These are phyloP conservation scores for Mantis religiosa DNA, from an alignment of 2,888 invertebrate species.

Conservation along the genomic window DNA sequence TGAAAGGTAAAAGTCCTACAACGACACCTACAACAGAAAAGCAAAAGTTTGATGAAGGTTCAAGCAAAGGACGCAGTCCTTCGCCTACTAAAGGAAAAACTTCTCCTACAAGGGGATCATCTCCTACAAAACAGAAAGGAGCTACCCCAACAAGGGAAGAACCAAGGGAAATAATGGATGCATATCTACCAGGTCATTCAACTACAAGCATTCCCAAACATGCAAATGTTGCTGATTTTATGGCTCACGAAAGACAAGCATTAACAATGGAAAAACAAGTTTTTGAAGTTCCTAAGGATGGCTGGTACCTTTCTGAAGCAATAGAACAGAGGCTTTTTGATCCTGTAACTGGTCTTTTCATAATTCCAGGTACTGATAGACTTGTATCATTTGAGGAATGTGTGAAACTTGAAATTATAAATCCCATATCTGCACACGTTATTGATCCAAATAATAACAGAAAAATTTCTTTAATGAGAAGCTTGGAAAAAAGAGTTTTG, in stretches of 20 bases:
- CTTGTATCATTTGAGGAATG: slow-evolving; percentile 83
- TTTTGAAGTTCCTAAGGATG: slow-evolving; percentile 75
- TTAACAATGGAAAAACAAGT: slow-evolving; percentile 58
- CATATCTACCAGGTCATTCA: neutral
- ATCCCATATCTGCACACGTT: slow-evolving; percentile 76
- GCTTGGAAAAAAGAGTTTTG: slow-evolving; percentile 73
- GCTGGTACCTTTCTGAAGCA: slow-evolving; percentile 79
- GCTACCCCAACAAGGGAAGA: neutral
- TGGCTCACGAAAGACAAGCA: slow-evolving; percentile 47
- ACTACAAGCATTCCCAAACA: neutral
- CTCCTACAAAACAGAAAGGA: slow-evolving; percentile 18
- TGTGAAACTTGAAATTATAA: slow-evolving; percentile 77
- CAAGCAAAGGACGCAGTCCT: neutral
- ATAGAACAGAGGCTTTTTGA: slow-evolving; percentile 79
- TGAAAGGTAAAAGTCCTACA: slow-evolving; percentile 20
- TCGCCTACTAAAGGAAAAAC: slow-evolving; percentile 10
- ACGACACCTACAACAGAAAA: slow-evolving; percentile 17
- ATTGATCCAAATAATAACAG: slow-evolving; percentile 71
- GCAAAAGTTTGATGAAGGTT: neutral
- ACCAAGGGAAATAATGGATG: slow-evolving; percentile 13
- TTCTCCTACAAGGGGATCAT: neutral
- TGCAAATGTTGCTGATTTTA: slow-evolving; percentile 40
- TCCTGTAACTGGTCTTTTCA: slow-evolving; percentile 76
- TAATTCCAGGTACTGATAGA: slow-evolving; percentile 81
- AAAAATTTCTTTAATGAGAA: slow-evolving; percentile 62